Base-by-base conservation (phyloP, 2,888 invertebrate species). In the Athalia cordata region DNA sequence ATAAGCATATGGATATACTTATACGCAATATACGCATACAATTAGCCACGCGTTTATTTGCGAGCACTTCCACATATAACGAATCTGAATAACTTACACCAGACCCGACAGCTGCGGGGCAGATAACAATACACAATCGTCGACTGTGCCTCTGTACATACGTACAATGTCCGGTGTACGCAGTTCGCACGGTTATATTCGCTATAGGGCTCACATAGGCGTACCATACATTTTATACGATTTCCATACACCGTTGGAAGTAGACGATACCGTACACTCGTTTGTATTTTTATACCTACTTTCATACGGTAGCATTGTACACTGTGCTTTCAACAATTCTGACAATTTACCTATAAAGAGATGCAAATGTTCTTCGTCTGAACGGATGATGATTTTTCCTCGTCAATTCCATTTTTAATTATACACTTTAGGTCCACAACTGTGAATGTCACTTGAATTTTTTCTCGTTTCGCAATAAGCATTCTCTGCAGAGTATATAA, bases 41-140 rank as follows among this genome's bases (percentile, higher is more conserved):
- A 57, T 47, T 13, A 47, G 59, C 43, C 43, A 45, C 7, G 47
- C 61, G 49, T 45, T 75, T 72, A 59, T 72, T 75, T 50, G 62
- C 75, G 62, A 47, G 75, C 62, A 64, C 62, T 50, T 43, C 49
- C n/a, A 29, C 29, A 29, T 29, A 29, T 75, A 45, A 61, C 64
- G 62, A 75, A 75, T 50, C 29, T 75, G 75, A 75, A 75, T 75
- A 75, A 75, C 75, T 64, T 62, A 75, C 29, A 75, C 75, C 75
- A 75, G 75, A 62, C 75, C 62, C 62, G 62, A 75, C 75, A 75
- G 61, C 75, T 75, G 75, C 75, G 57, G 15, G 62, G 75, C 62
- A 75, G 75, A 75, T 75, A 75, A 75, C 75, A 75, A 75, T 75
- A 62, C 75, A 75, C 75, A 75, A 75, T 75, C 75, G 75, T 75